Evolutionary conservation across 2,113 vertebrate genomes (phyloP), one percentile per base, ranked within the genome.

Genomic region (Nansenia antarctica): DNA sequence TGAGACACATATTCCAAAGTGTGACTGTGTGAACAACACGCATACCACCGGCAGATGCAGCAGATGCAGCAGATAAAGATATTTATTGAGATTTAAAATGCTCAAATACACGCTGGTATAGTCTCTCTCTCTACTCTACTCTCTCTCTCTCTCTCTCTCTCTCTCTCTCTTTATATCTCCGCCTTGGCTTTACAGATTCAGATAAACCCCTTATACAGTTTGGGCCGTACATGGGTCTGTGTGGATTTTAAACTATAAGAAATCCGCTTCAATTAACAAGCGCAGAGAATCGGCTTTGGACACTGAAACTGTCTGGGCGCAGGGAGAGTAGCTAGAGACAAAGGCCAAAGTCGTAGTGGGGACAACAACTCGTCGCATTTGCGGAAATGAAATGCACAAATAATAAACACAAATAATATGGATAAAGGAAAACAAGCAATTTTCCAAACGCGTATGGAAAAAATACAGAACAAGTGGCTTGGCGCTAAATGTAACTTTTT

Each of bases 251-350:
- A 92, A 91, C 86, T 90, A 89, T 88, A 92, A 93, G 90, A 93
- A 93, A 93, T 91, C 90, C 90, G 89, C 92, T 92, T 93, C 90
- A 89, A 90, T 92, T 91, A 91, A 91, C 92, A 87, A 87, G 90
- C 87, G 83, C 88, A 84, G 82, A 91, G 90, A 92, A 92, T 92
- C 91, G 89, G 89, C 84, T 92, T 92, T 93, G 85, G 89, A 90
- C 82, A 77, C 87, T 78, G 85, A 84, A 89, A 87, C 82, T 80
- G 87, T 86, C 82, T 73, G 52, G 78, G 61, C 15, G 63, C 63
- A 49, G 77, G 76, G 60, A 65, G 29, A 42, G 31, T 5, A 29
- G 22, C 24, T 49, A 61, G 32, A 53, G 29, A 2, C 45, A 73
- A 70, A 80, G 69, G 69, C 62, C 70, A 59, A 61, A 0, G 32